A percentile compares a stretch with the other conserved stretches of the same genome.
phyloP scores from a whole-genome alignment of 1,140 invertebrate species.

The Solen grandis region DNA sequence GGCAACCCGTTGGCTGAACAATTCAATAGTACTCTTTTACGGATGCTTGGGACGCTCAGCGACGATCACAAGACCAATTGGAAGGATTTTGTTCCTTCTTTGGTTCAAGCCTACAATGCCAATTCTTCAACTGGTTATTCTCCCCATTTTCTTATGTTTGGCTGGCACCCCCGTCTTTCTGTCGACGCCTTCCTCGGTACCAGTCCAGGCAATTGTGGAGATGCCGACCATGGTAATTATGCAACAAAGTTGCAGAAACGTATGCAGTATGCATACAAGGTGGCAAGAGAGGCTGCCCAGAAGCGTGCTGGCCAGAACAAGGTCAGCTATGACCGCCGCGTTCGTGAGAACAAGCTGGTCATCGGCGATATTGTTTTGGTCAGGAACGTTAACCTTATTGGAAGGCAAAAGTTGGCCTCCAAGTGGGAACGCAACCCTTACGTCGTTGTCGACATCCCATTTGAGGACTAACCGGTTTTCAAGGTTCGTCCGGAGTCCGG shows the following conservation, averaged over 20 bases:
- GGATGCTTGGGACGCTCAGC: constrained; percentile 16
- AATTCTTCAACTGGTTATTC: background rate
- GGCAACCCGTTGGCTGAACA: no score
- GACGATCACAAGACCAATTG: background rate
- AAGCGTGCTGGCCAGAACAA: constrained; percentile 10
- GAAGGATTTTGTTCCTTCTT: background rate
- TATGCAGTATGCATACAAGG: constrained; percentile 29
- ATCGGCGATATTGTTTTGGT: constrained; percentile 36
- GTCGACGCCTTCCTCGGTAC: constrained; percentile 28
- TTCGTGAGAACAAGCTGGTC: background rate
- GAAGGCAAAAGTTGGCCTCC: constrained; percentile 39
- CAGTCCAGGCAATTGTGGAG: background rate
- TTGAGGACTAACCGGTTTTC: constrained; percentile 25
- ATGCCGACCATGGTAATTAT: background rate
- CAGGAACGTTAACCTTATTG: background rate
- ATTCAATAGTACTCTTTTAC: no score
- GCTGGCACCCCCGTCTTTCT: background rate
- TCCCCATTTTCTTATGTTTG: constrained; percentile 19
- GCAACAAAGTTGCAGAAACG: constrained; percentile 7
- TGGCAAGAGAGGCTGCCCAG: background rate
- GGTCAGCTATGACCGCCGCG: constrained; percentile 7
- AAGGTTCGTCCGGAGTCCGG: constrained; percentile 4
- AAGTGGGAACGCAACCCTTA: constrained; percentile 45
- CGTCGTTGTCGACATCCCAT: background rate
- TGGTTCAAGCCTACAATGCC: constrained; percentile 32